Base-by-base conservation (phyloP, 2,888 invertebrate genomes). In the Alentia gelatinosa region DNA sequence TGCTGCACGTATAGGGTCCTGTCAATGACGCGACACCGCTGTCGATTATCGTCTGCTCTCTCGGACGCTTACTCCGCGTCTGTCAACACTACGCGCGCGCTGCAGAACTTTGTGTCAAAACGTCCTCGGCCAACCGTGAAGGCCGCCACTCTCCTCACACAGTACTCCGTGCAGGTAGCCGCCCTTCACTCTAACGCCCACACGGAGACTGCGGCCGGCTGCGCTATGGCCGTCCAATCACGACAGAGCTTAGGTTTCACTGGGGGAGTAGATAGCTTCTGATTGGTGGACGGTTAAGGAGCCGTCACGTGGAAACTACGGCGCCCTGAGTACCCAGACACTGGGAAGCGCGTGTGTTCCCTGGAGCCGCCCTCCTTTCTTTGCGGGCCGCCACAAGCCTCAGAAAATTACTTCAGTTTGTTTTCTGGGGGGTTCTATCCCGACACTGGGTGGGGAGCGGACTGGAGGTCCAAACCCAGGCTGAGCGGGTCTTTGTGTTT, bases 341-440 rank as follows among this genome's bases (percentile, higher is more conserved):
- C n/a, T n/a, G n/a, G n/a, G n/a, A n/a, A n/a, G n/a, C n/a, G n/a
- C n/a, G n/a, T n/a, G n/a, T n/a, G n/a, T n/a, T n/a, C n/a, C n/a
- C n/a, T n/a, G n/a, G n/a, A n/a, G n/a, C n/a, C n/a, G n/a, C n/a
- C n/a, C n/a, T n/a, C 68, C 33, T 26, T 1, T 30, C 68, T 15
- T 30, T 68, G 68, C 26, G 68, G 68, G 68, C 30, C 26, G 68
- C 68, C 68, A 30, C 26, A 68, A 30, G 26, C 30, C 68, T 68
- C 30, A 68, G 68, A 68, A 68, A 68, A 68, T 68, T 68, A 68
- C n/a, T 15, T 26, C 26, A 68, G 68, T 68, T 68, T 68, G 68
- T 26, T 68, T 68, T 68, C 68, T 68, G 68, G n/a, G 68, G 7
- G 68, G n/a, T 68, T 68, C 68, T 68, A 68, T 68, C 68, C n/a